Conservation (phyloP, 92 coral and sea anemone genomes). For the Meandrina meandrites region DNA sequence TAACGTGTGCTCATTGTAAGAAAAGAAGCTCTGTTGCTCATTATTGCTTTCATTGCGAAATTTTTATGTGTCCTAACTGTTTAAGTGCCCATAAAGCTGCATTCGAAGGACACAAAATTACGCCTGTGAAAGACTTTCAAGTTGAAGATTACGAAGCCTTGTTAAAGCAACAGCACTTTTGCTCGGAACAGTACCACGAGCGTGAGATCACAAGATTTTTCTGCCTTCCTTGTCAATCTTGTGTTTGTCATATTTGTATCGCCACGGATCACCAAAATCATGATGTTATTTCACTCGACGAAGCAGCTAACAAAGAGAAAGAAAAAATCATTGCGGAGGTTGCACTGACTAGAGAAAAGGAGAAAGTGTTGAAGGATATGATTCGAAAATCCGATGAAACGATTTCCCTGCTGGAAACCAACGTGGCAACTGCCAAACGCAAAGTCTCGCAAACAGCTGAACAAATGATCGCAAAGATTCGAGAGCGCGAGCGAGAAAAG, state of each 20-base stretch:
- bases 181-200: neutral
- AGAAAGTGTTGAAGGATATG: neutral
- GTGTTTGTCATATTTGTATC: too few relatives aligned
- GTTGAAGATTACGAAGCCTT: too few relatives aligned
- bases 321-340: neutral
- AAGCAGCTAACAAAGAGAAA: neutral
- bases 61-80: conserved; percentile 29
- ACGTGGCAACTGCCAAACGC: neutral
- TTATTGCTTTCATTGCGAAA: conserved; percentile 41
- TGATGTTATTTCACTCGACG: neutral
- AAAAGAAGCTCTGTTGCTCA: too few relatives aligned
- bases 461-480: too few relatives aligned
- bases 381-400: neutral
- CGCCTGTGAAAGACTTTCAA: too few relatives aligned
- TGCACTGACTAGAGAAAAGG: neutral
- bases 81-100: conserved; percentile 22
- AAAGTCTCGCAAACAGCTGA: neutral
- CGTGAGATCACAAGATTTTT: too few relatives aligned
- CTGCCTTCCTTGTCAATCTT: neutral
- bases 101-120: neutral
- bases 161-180: too few relatives aligned
- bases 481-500: neutral
- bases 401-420: neutral
- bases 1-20: too few relatives aligned
- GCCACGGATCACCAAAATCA: conserved; percentile 1